Evolutionary conservation across 2,797 vertebrate species (phyloP), one percentile per base, ranked within the genome.

Genomic region (Poecilia picta): DNA sequence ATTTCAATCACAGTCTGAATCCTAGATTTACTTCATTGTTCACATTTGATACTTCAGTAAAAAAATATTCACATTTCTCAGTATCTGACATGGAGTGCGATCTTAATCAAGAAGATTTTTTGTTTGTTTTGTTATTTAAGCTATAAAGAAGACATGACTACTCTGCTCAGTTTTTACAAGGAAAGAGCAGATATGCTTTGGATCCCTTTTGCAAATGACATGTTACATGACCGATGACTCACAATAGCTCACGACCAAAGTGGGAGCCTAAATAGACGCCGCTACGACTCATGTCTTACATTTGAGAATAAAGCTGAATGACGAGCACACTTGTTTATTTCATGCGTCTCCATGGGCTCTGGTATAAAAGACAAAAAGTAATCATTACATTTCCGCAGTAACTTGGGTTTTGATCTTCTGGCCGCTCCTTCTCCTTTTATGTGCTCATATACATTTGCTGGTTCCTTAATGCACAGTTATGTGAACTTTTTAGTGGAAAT

Each of bases 401-500:
- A 85, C 76, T 88, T 89, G 89, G 81, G 83, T 86, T 84, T 85
- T 79, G 79, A 81, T 74, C 73, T 86, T 74, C 64, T 28, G 28
- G 36, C 53, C 75, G 80, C 76, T 89, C 81, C 86, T 80, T 68
- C 81, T 82, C 64, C 73, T 78, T 85, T 55, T 78, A 70, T 81
- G 84, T 78, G 82, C 83, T 89, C 80, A 81, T 89, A 73, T 83
- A 55, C 76, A 46, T 62, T 76, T 59, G 80, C 81, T 75, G 62
- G 79, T 85, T 89, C 82, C 83, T 80, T 47, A 31, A 64, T 84
- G 72, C 76, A 53, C 28, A 31, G 75, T 80, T 87, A 72, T 85
- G 89, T 91, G 90, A 83, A 76, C 85, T 77, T 90, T 90, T 83
- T 39, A 76, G 83, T 45, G 68, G 73, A 45, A 73, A 80, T 81